phyloP scores from a whole-genome alignment of 1,140 invertebrate species.

The Lucilia sericata region DNA sequence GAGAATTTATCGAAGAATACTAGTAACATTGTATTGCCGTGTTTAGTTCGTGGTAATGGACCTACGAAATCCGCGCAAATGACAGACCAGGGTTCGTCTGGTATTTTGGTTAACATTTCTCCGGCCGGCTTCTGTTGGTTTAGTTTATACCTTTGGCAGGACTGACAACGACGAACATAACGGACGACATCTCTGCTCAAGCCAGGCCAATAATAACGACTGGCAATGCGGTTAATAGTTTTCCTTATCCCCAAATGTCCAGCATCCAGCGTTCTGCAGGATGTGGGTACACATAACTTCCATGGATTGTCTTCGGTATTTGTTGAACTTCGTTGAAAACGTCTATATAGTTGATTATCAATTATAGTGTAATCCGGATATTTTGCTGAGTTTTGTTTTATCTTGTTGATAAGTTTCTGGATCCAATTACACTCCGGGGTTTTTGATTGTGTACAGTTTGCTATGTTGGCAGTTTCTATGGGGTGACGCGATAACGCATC shows the following conservation, averaged over 20 bases:
- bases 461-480: background rate
- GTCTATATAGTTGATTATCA: background rate
- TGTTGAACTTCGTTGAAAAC: background rate
- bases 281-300: constrained; percentile 48
- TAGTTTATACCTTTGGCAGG: no score
- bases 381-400: background rate
- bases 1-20: constrained; percentile 22
- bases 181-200: no score
- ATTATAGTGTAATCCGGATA: constrained; percentile 31
- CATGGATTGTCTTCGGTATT: constrained; percentile 25
- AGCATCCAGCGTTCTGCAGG: constrained; percentile 50
- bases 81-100: no score
- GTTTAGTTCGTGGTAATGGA: constrained; percentile 33
- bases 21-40: constrained; percentile 16
- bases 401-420: background rate
- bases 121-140: no score
- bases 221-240: constrained; percentile 46
- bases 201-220: background rate
- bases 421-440: constrained; percentile 3
- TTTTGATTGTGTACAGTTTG: background rate
- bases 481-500: constrained; percentile 19
- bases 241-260: constrained; percentile 57
- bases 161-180: no score
- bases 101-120: no score
- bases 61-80: no score